These are phyloP conservation scores for Chamaea fasciata DNA, from an alignment of 2,113 vertebrate species.

Conservation along the genomic window DNA sequence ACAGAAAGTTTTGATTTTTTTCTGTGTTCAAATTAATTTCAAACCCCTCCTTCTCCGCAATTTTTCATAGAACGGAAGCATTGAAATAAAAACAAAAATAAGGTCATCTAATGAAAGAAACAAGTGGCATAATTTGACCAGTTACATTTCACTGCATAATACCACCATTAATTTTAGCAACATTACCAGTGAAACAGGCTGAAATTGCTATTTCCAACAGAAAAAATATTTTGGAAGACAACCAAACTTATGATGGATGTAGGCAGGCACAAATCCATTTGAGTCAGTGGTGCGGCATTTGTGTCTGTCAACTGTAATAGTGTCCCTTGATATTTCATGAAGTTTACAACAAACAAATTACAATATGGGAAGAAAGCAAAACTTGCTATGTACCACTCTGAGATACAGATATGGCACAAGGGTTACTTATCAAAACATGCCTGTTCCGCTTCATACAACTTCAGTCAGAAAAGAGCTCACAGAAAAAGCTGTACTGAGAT, in stretches of 20 bases:
- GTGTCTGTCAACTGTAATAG: neutral
- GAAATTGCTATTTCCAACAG: neutral
- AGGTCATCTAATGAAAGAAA: neutral
- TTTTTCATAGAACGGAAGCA: neutral
- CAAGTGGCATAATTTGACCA: neutral
- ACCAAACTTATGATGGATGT: constrained; percentile 30
- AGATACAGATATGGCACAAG: neutral
- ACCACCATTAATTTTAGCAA: neutral
- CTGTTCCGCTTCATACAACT: neutral
- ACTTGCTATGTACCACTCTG: neutral
- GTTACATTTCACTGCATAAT: neutral
- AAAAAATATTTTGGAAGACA: constrained; percentile 23
- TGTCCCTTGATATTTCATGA: neutral
- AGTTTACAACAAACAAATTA: constrained; percentile 48
- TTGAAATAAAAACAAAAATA: neutral
- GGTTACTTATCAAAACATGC: neutral
- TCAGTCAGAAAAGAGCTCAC: neutral
- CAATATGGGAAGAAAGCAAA: neutral
- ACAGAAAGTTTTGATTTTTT: neutral
- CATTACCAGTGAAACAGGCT: neutral
- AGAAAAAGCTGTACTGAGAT: neutral
- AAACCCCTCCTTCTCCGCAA: neutral
- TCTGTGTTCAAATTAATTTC: neutral
- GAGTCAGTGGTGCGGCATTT: constrained; percentile 1
- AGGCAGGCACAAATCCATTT: constrained; percentile 32